These are phyloP conservation scores for Scytalopus superciliaris DNA, from an alignment of 2,113 vertebrate genomes.

Conservation along the genomic window DNA sequence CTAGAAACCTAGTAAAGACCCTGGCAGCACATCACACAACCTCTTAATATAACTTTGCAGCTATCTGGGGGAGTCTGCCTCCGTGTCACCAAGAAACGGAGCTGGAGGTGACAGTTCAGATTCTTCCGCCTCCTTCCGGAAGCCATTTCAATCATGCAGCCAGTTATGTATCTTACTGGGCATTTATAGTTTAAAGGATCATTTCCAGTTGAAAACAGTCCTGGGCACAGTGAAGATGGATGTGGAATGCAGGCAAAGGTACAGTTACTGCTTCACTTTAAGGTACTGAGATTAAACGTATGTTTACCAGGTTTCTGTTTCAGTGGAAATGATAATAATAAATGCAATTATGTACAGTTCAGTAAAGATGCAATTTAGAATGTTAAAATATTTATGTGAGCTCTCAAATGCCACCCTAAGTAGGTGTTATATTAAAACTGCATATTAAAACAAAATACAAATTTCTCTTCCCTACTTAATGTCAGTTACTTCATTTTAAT, in stretches of 20 bases:
- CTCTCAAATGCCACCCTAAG: conserved; percentile 3
- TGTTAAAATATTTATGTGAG: conserved; percentile 31
- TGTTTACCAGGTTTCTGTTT: conserved; percentile 7
- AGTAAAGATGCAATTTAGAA: conserved; percentile 9
- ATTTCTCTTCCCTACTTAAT: neutral
- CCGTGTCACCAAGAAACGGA: conserved; percentile 9
- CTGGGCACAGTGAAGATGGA: neutral
- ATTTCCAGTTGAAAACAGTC: neutral
- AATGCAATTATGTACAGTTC: neutral
- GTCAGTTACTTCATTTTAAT: neutral
- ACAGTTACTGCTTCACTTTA: neutral
- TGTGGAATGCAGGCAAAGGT: neutral
- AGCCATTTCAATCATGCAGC: neutral
- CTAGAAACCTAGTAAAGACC: conserved; percentile 28
- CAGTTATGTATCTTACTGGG: neutral
- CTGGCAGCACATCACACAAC: conserved; percentile 65
- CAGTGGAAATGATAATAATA: neutral
- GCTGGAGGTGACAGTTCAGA: conserved; percentile 55
- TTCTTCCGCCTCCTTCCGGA: conserved; percentile 60
- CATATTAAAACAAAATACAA: conserved; percentile 1
- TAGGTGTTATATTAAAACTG: conserved; percentile 13
- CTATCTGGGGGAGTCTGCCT: conserved; percentile 57
- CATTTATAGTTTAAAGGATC: conserved; percentile 46
- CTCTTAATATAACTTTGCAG: conserved; percentile 53
- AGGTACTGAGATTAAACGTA: neutral